These are phyloP conservation scores for Parambassis ranga DNA, from an alignment of 2,797 vertebrate genomes.

Conservation along the genomic window DNA sequence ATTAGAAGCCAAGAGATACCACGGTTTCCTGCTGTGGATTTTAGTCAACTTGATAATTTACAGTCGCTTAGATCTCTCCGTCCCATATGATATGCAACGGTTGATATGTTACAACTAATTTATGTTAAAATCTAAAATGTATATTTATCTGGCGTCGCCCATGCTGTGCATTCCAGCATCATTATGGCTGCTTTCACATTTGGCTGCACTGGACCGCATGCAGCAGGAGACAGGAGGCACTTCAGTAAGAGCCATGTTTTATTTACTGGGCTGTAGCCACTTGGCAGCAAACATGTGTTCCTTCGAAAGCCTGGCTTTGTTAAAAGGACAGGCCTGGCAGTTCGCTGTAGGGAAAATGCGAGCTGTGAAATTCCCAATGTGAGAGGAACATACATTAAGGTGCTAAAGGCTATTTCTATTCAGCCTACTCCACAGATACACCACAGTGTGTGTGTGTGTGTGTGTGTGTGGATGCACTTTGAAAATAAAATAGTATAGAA, in stretches of 20 bases:
- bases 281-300: slow-evolving; percentile 53
- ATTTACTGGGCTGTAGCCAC: slow-evolving; percentile 44
- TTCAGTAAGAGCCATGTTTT: slow-evolving; percentile 37
- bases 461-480: background rate
- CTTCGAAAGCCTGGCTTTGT: slow-evolving; percentile 35
- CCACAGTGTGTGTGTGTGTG: background rate
- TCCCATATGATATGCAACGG: too few species aligned
- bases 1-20: too few species aligned
- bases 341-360: slow-evolving; percentile 30
- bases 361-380: slow-evolving; percentile 53
- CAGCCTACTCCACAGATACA: background rate
- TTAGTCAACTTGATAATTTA: too few species aligned
- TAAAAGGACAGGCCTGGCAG: slow-evolving; percentile 19
- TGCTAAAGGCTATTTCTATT: slow-evolving; percentile 19
- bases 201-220: background rate
- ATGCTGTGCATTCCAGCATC: background rate
- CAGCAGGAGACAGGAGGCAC: slow-evolving; percentile 16
- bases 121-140: too few species aligned
- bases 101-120: too few species aligned
- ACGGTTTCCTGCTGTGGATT: too few species aligned
- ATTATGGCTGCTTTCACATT: slow-evolving; percentile 16
- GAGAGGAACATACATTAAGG: slow-evolving; percentile 47
- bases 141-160: background rate
- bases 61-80: too few species aligned
- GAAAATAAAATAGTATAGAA: slow-evolving; percentile 9